These are phyloP conservation scores for Icerya purchasi DNA, from an alignment of 2,888 invertebrate species.

Conservation along the genomic window DNA sequence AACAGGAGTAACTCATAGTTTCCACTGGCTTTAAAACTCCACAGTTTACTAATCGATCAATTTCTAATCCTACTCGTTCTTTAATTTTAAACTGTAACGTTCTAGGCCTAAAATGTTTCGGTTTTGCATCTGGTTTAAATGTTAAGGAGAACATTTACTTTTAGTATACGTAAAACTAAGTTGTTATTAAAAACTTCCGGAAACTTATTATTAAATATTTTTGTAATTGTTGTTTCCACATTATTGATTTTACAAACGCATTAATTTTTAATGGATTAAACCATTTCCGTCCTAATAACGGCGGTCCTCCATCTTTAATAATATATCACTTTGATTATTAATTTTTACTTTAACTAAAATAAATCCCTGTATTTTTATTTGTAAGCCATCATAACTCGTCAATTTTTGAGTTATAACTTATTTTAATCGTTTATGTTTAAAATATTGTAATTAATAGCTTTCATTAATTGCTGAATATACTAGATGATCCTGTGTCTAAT, in stretches of 20 bases:
- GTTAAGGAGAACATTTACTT: slow-evolving; percentile 5
- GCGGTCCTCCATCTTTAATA: slow-evolving; percentile 8
- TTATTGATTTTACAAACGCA: neutral
- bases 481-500: too few species aligned
- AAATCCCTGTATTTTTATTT: too few species aligned
- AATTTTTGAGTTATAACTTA: too few species aligned
- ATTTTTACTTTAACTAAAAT: neutral
- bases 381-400: too few species aligned
- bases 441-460: too few species aligned
- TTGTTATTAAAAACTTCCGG: neutral
- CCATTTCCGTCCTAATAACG: slow-evolving; percentile 9
- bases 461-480: too few species aligned
- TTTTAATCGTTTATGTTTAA: too few species aligned
- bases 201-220: neutral
- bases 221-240: neutral
- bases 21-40: slow-evolving; percentile 18
- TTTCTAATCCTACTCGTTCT: slow-evolving; percentile 18
- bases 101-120: slow-evolving; percentile 18
- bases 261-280: neutral
- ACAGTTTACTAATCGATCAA: slow-evolving; percentile 16
- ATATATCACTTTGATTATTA: slow-evolving; percentile 8
- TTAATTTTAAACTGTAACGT: slow-evolving; percentile 19
- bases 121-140: slow-evolving; percentile 16
- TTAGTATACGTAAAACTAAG: slow-evolving; percentile 4
- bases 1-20: slow-evolving; percentile 22